A percentile compares a stretch with the other conserved stretches of the same genome.
Conservation (phyloP, 2,797 vertebrate species). For the Tamandua tetradactyla region DNA sequence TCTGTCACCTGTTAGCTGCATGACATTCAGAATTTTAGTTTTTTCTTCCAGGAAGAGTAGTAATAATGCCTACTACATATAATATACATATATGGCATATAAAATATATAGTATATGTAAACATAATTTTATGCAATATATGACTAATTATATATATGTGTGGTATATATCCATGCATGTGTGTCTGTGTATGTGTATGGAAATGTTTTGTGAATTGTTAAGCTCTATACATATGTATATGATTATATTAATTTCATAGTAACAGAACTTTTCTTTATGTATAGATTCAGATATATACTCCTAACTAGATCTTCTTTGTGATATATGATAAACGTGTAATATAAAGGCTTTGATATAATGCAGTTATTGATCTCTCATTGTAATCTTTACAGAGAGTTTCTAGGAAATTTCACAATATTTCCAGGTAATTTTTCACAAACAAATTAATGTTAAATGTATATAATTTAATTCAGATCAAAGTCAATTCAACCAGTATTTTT, state of each 20-base stretch:
- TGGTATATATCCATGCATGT: background rate
- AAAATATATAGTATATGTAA: background rate
- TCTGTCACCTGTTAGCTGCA: background rate
- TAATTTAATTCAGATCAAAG: background rate
- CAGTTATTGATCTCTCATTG: background rate
- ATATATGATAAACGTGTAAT: background rate
- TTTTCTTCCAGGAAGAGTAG: background rate
- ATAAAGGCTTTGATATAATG: background rate
- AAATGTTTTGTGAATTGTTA: slow-evolving; percentile 34
- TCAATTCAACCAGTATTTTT: background rate
- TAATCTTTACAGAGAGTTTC: background rate
- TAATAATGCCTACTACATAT: background rate
- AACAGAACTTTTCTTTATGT: background rate
- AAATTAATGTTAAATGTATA: background rate
- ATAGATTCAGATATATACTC: background rate
- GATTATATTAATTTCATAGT: background rate
- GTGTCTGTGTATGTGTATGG: background rate
- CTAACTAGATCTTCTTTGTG: background rate
- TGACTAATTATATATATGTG: background rate
- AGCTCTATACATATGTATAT: background rate
- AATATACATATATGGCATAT: background rate
- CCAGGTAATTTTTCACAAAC: background rate
- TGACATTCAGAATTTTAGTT: background rate
- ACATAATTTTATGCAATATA: background rate
- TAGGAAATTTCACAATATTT: background rate